A percentile compares a stretch with the other conserved stretches of the same genome.
These are phyloP conservation scores for Perognathus longimembris DNA, from an alignment of 2,113 vertebrate species.

Conservation along the genomic window DNA sequence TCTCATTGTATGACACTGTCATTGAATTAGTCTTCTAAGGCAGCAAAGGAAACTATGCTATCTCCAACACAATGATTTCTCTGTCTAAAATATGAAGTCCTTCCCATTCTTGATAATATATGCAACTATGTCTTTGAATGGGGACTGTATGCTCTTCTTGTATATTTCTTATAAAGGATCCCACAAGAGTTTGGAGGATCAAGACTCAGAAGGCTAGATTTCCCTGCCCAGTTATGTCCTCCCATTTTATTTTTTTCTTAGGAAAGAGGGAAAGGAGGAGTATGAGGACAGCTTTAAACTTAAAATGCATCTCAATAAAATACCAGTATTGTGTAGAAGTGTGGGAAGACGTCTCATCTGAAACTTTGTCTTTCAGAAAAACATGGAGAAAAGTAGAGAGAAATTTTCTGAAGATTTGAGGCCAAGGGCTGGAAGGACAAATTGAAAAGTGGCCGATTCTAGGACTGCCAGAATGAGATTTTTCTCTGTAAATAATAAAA, in stretches of 20 bases:
- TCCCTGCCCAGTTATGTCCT: neutral
- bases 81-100: neutral
- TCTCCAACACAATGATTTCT: constrained; percentile 22
- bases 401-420: neutral
- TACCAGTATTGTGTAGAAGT: neutral
- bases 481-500: constrained; percentile 36
- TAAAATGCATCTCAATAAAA: constrained; percentile 4
- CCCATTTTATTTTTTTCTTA: neutral
- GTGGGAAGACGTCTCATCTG: neutral
- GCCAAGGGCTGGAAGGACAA: neutral
- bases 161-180: constrained; percentile 4
- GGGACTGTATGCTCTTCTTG: neutral
- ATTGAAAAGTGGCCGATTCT: neutral
- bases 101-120: constrained; percentile 6
- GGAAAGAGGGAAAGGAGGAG: neutral
- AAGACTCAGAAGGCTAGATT: neutral
- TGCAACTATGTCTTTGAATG: neutral
- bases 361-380: neutral
- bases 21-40: neutral
- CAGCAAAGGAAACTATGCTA: neutral
- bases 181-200: neutral
- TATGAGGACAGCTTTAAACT: constrained; percentile 12
- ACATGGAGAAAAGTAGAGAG: neutral
- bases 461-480: neutral
- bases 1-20: neutral